Evolutionary conservation across 2,797 vertebrate genomes (phyloP).

Genomic region (Enteromius argenteus): DNA sequence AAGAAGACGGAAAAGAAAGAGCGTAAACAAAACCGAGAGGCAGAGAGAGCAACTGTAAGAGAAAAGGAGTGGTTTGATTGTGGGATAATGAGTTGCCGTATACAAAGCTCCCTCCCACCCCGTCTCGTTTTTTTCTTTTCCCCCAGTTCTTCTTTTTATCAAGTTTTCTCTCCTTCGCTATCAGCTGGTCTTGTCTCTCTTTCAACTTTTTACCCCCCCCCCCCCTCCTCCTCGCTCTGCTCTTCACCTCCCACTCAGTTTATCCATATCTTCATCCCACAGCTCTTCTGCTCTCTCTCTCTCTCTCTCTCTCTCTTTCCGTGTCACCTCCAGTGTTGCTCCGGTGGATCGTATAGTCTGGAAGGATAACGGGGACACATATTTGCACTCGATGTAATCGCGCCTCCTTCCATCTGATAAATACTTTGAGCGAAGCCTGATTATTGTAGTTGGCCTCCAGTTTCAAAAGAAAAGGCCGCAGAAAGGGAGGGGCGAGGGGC

Average conservation of each 20-base stretch:
- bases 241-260: constrained; percentile 44
- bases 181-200: constrained; percentile 60
- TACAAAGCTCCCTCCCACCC: constrained; percentile 49
- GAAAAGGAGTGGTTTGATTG: constrained; percentile 57
- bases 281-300: constrained; percentile 11
- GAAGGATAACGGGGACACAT: constrained; percentile 78
- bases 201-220: constrained; percentile 48
- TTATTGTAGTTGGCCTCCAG: constrained; percentile 74
- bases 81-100: constrained; percentile 60
- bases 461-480: constrained; percentile 70
- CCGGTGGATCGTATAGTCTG: constrained; percentile 67
- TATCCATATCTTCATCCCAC: constrained; percentile 39
- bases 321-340: constrained; percentile 69
- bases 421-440: constrained; percentile 72
- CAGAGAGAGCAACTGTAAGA: constrained; percentile 46
- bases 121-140: constrained; percentile 22
- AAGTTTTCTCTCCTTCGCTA: constrained; percentile 57
- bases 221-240: constrained; percentile 18
- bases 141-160: constrained; percentile 46
- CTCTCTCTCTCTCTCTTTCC: constrained; percentile 61
- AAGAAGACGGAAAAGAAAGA: constrained; percentile 73
- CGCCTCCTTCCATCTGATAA: constrained; percentile 74
- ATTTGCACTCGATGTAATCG: constrained; percentile 79
- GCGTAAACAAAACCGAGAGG: constrained; percentile 69
- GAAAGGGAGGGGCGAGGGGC: constrained; percentile 49